phyloP scores from a whole-genome alignment of 2,113 vertebrate species.

The Eretmochelys imbricata region DNA sequence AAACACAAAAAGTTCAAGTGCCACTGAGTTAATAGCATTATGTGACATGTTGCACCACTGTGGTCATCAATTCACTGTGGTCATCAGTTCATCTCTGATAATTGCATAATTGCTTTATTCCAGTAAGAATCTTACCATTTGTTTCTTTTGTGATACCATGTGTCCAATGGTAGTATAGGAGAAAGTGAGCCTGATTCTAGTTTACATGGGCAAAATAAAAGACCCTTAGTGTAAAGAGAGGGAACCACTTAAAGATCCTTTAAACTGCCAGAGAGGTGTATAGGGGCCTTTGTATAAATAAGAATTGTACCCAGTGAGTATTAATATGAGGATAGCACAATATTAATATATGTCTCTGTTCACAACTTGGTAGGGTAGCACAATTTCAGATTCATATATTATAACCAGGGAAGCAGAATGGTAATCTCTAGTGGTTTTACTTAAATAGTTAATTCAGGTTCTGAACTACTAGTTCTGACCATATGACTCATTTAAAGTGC shows the following conservation, averaged over 20 bases:
- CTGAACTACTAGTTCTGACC: neutral
- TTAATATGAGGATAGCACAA: neutral
- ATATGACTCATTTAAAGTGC: neutral
- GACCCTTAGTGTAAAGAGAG: neutral
- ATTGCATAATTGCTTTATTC: neutral
- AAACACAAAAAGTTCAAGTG: neutral
- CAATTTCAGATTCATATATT: neutral
- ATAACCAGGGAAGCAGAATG: neutral
- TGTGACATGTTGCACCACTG: neutral
- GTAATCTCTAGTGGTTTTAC: neutral
- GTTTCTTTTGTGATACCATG: neutral
- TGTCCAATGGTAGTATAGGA: neutral
- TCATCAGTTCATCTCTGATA: neutral
- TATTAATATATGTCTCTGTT: neutral
- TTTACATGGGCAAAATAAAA: neutral
- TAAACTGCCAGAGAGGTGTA: neutral
- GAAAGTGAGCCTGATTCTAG: neutral
- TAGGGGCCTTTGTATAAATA: neutral
- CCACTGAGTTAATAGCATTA: neutral
- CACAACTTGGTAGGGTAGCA: neutral
- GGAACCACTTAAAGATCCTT: neutral
- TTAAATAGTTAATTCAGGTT: neutral
- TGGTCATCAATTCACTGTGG: neutral
- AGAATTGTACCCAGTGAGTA: neutral
- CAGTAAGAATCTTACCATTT: neutral